Evolutionary conservation across 1,140 invertebrate genomes (phyloP), one percentile per base, ranked within the genome.

Genomic region (Mamestra configurata): DNA sequence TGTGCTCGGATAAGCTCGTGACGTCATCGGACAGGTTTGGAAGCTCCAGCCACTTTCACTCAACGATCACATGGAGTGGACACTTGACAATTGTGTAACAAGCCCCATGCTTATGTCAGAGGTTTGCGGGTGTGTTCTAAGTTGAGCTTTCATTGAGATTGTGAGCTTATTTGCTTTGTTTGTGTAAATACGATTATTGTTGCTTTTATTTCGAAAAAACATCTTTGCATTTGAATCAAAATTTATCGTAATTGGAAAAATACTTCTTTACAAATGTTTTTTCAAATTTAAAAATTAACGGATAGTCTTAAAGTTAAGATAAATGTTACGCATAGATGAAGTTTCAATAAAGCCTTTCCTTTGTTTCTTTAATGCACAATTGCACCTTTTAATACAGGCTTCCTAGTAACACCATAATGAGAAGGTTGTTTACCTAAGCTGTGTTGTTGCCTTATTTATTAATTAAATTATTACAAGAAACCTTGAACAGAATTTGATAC

Each of bases 41-140:
- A 83, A 82, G 79, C 83, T 80, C 79, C 81, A 80, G 76, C 81
- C 76, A 87, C 90, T 92, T 92, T 92, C 90, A 88, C 91, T 87
- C 79, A 68, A 20, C 22, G 35, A 49, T 68, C 40, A 68, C 40
- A 76, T 18, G 35, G 57, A 49, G 37, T 40, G 35, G 51, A 35
- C 40, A 64, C 57, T 76, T 76, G 55, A 76, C 55, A 81, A 89
- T 82, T 82, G 80, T 59, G 70, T 81, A 81, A 81, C 68, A 81
- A 76, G 37, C 18, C 64, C 66, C 76, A 53, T 66, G 66, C n/a
- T 76, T 46, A 46, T 61, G 20, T 64, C 51, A 49, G 73, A 49
- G 20, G 13, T 61, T 76, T 75, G 11, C 40, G 7, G 31, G 15
- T 49, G 66, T 46, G 20, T 72, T 20, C 15, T 51, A 22, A 51